Base-by-base conservation (phyloP, 2,888 invertebrate genomes). In the Heliconius erato region DNA sequence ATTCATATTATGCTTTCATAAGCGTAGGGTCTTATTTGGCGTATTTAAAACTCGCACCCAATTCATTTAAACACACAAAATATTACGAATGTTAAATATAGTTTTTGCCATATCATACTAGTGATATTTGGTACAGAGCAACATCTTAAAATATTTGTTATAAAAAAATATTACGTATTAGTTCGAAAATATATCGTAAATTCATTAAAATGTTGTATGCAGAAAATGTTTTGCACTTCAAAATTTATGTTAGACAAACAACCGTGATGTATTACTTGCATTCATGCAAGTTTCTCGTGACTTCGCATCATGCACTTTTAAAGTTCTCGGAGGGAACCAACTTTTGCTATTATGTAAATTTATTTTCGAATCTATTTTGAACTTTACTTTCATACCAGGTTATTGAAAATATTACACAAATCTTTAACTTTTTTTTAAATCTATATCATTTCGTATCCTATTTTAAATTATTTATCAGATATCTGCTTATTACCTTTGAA, bases 221-320 rank as follows among this genome's bases (percentile, higher is more conserved):
- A 44, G 23, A 44, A 49, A 78, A 68, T 68, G 32, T 78, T 78
- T 67, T 78, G 12, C 67, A 49, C 78, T 68, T 28, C 32, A 68
- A 23, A 68, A 78, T 68, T 11, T 78, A 78, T 68, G 28, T 49
- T 78, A 68, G 49, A 78, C 78, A 78, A 78, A 78, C 78, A 78
- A 78, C 78, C 26, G 19, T 78, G 67, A 78, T 78, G 65, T 78
- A 78, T 68, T 78, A 67, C 78, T 67, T 49, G 19, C 9, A 40
- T 67, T 44, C 35, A 78, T 19, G 78, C 65, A 78, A 78, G 78
- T 67, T 78, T 68, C 68, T 78, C 28, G 67, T 7, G 78, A 78
- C 49, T 68, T 78, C 67, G 44, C 44, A 67, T 67, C 78, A 78
- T 78, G 67, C 67, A 68, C 78, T 76, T 63, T 76, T 78, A 68